Evolutionary conservation across 2,888 invertebrate species (phyloP), one percentile per base, ranked within the genome.

Genomic region (Physocephala rufipes): DNA sequence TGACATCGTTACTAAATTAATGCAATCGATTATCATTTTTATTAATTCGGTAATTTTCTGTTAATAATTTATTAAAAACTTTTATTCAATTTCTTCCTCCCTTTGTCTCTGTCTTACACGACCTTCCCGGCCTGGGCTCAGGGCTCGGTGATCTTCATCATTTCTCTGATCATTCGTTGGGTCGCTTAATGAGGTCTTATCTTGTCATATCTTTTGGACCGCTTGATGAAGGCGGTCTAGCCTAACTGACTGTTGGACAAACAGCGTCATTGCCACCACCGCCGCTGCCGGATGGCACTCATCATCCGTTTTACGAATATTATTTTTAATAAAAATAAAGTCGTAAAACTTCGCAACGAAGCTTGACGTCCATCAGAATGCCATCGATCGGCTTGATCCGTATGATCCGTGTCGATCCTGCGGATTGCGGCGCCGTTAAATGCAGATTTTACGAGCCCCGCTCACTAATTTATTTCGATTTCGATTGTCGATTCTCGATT

Each of bases 221-320:
- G 66, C 66, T 66, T 66, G 66, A 66, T 53, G 66, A 66, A 58
- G 67, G 58, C 45, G 67, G 58, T 24, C n/a, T n/a, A n/a, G 36
- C 21, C 30, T 24, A 16, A 43, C 15, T 19, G n/a, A 49, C 49
- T 19, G 49, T 19, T 49, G 21, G 53, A 53, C 19, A 2, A 21
- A 21, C 21, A 2, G 16, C 16, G 43, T 45, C 30, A 19, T 45
- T 43, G 61, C 68, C 58, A 63, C 62, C 67, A 58, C 62, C 55
- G 26, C 30, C 67, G 47, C 24, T 49, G 74, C 77, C 71, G 79
- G 76, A 79, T 79, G 81, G 78, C 36, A 9, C 36, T 36, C 36
- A 80, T 82, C 81, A 79, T 81, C 82, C 76, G 78, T 74, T 81
- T 82, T 80, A 82, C 80, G 81, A 80, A 79, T 78, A 81, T 80